Evolutionary conservation across 2,797 vertebrate genomes (phyloP), one percentile per base, ranked within the genome.

Genomic region (Acipenser ruthenus): DNA sequence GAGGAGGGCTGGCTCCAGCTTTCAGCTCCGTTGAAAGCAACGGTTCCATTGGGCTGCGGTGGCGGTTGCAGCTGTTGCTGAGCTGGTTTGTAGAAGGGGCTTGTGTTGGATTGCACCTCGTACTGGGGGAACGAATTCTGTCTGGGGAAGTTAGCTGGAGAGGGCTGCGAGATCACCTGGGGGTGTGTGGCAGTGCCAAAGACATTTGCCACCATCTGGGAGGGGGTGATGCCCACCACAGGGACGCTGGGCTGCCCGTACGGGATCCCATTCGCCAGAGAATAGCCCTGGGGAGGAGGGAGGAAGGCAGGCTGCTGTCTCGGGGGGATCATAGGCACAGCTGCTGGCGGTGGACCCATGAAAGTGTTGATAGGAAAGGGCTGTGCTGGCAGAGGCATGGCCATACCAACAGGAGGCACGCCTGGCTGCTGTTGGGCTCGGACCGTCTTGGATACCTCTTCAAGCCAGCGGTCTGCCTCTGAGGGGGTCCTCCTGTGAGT

Each of bases 161-260:
- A 87, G 71, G 77, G 90, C 8, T 87, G 84, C 0, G 85, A 86
- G 2, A 85, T 70, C 0, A 85, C 80, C 64, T 89, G 93, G 23
- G 90, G 61, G 60, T 93, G 93, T n/a, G 92, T 72, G 12, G 93
- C 91, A 0, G 94, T 96, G 70, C 96, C 96, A 6, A 99, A 98
- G 68, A 96, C 91, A 0, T 98, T 95, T 50, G 95, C 96, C 64
- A 98, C 96, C 96, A 98, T 98, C 82, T 98, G 96, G 6, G 96
- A 98, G 8, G 96, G 96, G 5, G 96, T 99, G 80, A 99, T 98
- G 71, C 96, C 96, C 1, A 95, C 93, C 78, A 97, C 92, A 0
- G 95, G 93, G 15, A 96, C 91, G 0, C 89, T 93, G 1, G 93
- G 82, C 75, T 92, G 90, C 12, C 89, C 75, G 12, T 93, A 95